Evolutionary conservation across 2,797 vertebrate genomes (phyloP), one percentile per base, ranked within the genome.

Genomic region (Dryobates pubescens): DNA sequence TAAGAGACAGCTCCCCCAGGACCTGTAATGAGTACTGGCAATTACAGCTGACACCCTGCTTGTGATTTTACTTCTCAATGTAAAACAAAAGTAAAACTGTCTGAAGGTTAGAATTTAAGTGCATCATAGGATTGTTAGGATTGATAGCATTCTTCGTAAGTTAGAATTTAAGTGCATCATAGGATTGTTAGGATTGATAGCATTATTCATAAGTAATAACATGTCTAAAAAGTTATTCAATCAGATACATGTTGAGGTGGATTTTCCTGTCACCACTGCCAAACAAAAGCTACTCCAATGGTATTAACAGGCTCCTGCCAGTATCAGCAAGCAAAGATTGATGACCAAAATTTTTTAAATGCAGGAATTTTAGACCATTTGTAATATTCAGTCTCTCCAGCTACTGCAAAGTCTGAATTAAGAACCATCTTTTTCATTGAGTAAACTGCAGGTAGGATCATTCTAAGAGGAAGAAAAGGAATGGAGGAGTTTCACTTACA

Each of bases 101-200:
- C 84, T 56, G 22, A 15, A 24, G 51, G 54, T 59, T 65, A 82
- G 57, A 47, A 51, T 15, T 27, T 63, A 86, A 77, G 81, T 56
- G 62, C 58, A 78, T 71, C 29, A 51, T 29, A 80, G 78, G 70
- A 43, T 88, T 94, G 89, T 56, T 38, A 47, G 58, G 67, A 34
- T 91, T 38, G 36, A 38, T 38, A 38, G 36, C 36, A 38, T 72
- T 54, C 64, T 78, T 74, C 11, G 58, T 29, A 45, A 41, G 32
- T 54, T 36, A 36, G 36, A 36, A 36, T 36, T 36, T 36, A 86
- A 77, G 81, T 56, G 62, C 58, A 78, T 71, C 29, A 51, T 29
- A 80, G 78, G 70, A 43, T 88, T 94, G 89, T 56, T 38, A 45
- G 56, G 67, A 34, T 91, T 89, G 36, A 86, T 74, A 72, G 41